Evolutionary conservation across 2,797 vertebrate genomes (phyloP).

Genomic region (Australoheros facetus): DNA sequence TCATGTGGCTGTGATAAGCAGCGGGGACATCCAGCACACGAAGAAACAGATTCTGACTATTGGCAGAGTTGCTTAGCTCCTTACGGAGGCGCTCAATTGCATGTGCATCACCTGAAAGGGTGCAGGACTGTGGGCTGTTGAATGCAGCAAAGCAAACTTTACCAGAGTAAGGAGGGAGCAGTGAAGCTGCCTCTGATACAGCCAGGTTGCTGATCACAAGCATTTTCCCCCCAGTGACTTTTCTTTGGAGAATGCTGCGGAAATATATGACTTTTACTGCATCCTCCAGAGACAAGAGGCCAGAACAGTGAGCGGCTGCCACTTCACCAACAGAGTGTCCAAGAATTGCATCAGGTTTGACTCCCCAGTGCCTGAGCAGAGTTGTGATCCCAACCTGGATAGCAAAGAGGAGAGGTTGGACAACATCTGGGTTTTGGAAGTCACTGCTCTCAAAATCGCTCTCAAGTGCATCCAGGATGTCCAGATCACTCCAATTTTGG

Average conservation of each 20-base stretch:
- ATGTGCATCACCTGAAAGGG: slow-evolving; percentile 84
- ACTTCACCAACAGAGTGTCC: slow-evolving; percentile 89
- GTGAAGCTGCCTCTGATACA: slow-evolving; percentile 76
- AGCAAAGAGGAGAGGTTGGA: slow-evolving; percentile 87
- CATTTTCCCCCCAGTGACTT: slow-evolving; percentile 85
- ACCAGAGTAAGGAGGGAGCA: slow-evolving; percentile 69
- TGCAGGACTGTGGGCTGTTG: slow-evolving; percentile 87
- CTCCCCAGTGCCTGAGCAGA: slow-evolving; percentile 85
- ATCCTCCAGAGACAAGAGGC: slow-evolving; percentile 85
- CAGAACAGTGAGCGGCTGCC: slow-evolving; percentile 87
- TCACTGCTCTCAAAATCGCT: slow-evolving; percentile 69
- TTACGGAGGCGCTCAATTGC: slow-evolving; percentile 71
- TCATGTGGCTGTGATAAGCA: slow-evolving; percentile 89
- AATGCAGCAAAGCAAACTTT: slow-evolving; percentile 84
- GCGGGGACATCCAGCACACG: slow-evolving; percentile 80
- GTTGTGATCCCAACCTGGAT: slow-evolving; percentile 84
- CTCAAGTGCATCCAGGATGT: slow-evolving; percentile 75
- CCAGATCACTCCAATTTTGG: slow-evolving; percentile 57
- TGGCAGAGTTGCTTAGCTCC: slow-evolving; percentile 70
- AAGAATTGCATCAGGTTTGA: slow-evolving; percentile 79
- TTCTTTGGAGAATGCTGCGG: slow-evolving; percentile 83
- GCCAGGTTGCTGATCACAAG: slow-evolving; percentile 86
- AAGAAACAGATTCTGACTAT: slow-evolving; percentile 82
- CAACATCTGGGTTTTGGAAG: slow-evolving; percentile 70
- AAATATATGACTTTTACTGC: slow-evolving; percentile 86